Base-by-base conservation (phyloP, 2,797 vertebrate species). In the Esox lucius region DNA sequence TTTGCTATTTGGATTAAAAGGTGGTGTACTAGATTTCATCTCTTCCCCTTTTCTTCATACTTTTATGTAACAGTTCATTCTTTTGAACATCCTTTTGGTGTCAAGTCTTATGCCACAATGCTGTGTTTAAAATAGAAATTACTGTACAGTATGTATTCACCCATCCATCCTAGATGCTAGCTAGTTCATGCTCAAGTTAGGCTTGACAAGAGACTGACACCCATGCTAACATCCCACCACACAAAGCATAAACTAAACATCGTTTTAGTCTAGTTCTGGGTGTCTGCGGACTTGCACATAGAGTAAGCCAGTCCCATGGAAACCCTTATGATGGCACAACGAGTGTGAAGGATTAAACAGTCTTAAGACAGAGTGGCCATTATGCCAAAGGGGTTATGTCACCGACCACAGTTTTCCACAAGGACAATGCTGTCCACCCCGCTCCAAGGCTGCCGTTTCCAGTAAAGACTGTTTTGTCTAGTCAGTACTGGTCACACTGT, bases 381-480 rank as follows among this genome's bases (percentile, higher is more conserved):
- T 77, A 70, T 73, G 46, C 75, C 78, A 71, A 31, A 28, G 51
- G 73, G 35, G 49, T 65, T 71, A 66, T 39, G 9, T 75, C 49
- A 82, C 69, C 64, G 9, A 39, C 24, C 19, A 24, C 73, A 74
- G 39, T 26, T 26, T 24, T 33, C 51, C 31, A 67, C 35, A 22
- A 15, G 39, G 72, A 46, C 66, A 68, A 59, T 2, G 33, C 33
- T 11, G 53, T 42, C 59, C 15, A 77, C 39, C 24, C 24, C 49
- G 7, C 56, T 24, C 61, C 26, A 11, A n/a, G 46, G 17, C 24
- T 39, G 16, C 42, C 16, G 15, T 56, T n/a, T 56, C 17, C 51
- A 56, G 17, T n/a, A 17, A 56, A 56, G 33, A 8, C 61, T 39
- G 42, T 73, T 13, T 66, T 49, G 33, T 17, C 17, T 16, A 48